phyloP scores from a whole-genome alignment of 2,888 invertebrate genomes.

The Hermaeophaga mercurialis region DNA sequence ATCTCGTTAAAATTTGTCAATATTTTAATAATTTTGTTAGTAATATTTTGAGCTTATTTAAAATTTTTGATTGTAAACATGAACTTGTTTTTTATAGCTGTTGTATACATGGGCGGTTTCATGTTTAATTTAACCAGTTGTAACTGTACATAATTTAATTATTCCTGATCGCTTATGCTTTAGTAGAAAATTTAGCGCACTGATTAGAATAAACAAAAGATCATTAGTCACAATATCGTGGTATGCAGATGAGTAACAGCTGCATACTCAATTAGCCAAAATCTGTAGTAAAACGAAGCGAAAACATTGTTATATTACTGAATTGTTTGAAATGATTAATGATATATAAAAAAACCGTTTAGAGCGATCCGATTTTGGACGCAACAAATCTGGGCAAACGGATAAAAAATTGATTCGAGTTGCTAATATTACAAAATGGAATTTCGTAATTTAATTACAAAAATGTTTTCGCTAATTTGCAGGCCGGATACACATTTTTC shows the following conservation, averaged over 20 bases:
- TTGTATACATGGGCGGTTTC: no score
- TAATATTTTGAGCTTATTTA: no score
- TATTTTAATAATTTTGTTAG: no score
- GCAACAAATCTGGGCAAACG: not conserved
- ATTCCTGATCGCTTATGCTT: not conserved
- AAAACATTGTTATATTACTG: constrained; percentile 21
- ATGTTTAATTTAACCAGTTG: no score
- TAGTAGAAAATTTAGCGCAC: not conserved
- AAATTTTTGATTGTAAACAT: no score
- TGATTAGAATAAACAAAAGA: constrained; percentile 10
- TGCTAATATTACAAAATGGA: constrained; percentile 12
- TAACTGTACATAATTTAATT: not conserved
- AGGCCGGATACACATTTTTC: constrained; percentile 2
- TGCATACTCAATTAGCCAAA: constrained; percentile 28
- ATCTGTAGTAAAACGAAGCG: constrained; percentile 24
- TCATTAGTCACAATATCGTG: constrained; percentile 20
- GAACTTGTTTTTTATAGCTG: no score
- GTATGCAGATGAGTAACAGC: constrained; percentile 29
- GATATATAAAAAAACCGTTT: constrained; percentile 21
- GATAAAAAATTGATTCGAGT: constrained; percentile 13
- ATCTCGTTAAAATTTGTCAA: no score
- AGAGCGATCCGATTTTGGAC: constrained; percentile 7
- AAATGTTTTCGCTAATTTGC: constrained; percentile 3
- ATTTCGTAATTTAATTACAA: constrained; percentile 16
- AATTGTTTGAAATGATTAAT: constrained; percentile 19